Evolutionary conservation across 2,888 invertebrate genomes (phyloP), one percentile per base, ranked within the genome.

Genomic region (Uloborus plumipes): DNA sequence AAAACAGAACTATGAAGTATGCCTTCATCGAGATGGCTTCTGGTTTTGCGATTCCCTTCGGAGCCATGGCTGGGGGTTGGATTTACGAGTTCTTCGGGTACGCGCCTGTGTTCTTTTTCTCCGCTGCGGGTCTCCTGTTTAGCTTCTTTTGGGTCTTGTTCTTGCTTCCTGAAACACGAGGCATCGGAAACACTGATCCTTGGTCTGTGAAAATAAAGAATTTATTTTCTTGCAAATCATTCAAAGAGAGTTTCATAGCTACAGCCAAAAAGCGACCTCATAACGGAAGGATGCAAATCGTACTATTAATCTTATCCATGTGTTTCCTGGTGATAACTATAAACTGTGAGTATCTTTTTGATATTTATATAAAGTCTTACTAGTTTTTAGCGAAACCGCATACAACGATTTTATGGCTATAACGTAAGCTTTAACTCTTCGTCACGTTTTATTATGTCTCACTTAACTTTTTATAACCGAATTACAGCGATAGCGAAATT

Each of bases 1-100:
- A 59, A 6, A 47, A 71, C 20, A 67, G 85, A 16, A 84, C 85
- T 20, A 50, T 80, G 9, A 72, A 81, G n/a, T 71, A 83, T 39
- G 67, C 76, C 15, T 26, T 85, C 3, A 49, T 84, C 53, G 79
- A 85, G 50, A 62, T 73, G 58, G 84, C 86, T 72, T 91, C 94
- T 86, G 95, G 95, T 89, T 90, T 95, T 86, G 94, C 94, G 59
- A 91, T 91, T 87, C 91, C 91, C 84, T 39, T 83, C 3, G 76
- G 82, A 20, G 26, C 53, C 15, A 18, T 61, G 26, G 18, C 67
- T 26, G 82, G 82, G 20, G 82, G 82, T 53, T 72, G 66, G 69
- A 20, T 83, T 20, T 83, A n/a, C 22, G 31, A 72, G 14, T 61
- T 49, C 31, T 39, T 16, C 13, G 76, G 82, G 7, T 72, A 72